Base-by-base conservation (phyloP, 2,113 vertebrate genomes). In the Abramis brama region DNA sequence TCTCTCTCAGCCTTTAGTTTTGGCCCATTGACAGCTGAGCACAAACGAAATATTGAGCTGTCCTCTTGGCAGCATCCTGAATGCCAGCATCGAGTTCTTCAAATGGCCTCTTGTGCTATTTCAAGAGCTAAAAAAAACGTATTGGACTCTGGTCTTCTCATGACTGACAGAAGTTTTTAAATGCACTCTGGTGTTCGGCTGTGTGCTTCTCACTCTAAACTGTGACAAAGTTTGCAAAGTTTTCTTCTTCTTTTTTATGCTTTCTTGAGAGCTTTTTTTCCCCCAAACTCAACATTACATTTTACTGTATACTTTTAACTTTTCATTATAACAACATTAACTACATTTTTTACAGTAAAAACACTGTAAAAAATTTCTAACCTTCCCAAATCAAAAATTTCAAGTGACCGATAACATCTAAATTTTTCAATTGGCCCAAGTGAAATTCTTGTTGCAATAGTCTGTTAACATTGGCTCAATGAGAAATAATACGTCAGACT, bases 41-140 rank as follows among this genome's bases (percentile, higher is more conserved):
- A 88, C 86, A 87, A 88, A 90, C 87, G 80, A 91, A 93, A 94
- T 96, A 96, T 95, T 94, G 94, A 95, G 91, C 92, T 94, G 92
- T 94, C 92, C 89, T 90, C 91, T 91, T 91, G n/a, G 86, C 89
- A 90, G 92, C 88, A 90, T 87, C 92, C 89, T 86, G 85, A 75
- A 90, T 92, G 87, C 89, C 87, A 91, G 89, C 90, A 78, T 74
- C 80, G 57, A 87, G 64, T 86, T 87, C 87, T 84, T 89, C 78
- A 87, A 85, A 83, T 82, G 87, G 73, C 81, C 83, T 86, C 83
- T 79, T 78, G 80, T 84, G 79, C 70, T 87, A 68, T 87, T 84
- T 87, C 25, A 82, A 86, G 79, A 84, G 15, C 47, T 50, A 68
- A 55, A 30, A 50, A 82, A 64, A 62, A 8, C 0, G n/a, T 78